A percentile compares a stretch with the other conserved stretches of the same genome.
phyloP scores from a whole-genome alignment of 2,113 vertebrate genomes.

The Beaufortia kweichowensis region DNA sequence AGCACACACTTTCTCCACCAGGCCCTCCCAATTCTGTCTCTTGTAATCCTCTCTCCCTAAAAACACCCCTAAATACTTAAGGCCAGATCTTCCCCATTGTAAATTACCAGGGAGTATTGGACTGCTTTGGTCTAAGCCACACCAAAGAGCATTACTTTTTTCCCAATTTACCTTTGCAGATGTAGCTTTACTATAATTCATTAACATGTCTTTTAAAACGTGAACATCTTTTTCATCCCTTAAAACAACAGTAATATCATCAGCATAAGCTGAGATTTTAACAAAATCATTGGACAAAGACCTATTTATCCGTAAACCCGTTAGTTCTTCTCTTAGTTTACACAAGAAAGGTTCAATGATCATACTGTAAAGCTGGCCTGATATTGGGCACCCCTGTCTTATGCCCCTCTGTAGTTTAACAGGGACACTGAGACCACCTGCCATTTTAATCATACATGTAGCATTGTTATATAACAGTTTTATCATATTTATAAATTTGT shows the following conservation, averaged over 20 bases:
- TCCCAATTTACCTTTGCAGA: background rate
- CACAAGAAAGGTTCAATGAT: no score
- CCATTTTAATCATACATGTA: no score
- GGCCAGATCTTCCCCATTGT: no score
- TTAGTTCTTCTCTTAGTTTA: background rate
- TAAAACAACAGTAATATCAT: slow-evolving; percentile 1
- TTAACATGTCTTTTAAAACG: background rate
- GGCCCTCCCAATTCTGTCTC: no score
- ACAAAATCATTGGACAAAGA: background rate
- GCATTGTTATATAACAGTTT: no score
- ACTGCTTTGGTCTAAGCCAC: background rate
- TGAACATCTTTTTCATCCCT: background rate
- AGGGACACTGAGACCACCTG: no score
- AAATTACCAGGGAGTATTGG: no score
- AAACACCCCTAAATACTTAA: no score
- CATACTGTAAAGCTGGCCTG: background rate
- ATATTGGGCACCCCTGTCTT: background rate
- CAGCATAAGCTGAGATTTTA: background rate
- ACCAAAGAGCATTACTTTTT: background rate
- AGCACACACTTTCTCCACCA: no score
- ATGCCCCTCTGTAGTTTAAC: no score
- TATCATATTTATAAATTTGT: no score
- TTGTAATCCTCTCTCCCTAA: no score
- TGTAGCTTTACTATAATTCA: background rate
- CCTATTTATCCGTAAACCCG: background rate